Evolutionary conservation across 1,140 invertebrate genomes (phyloP), one percentile per base, ranked within the genome.

Genomic region (Penaeus japonicus): DNA sequence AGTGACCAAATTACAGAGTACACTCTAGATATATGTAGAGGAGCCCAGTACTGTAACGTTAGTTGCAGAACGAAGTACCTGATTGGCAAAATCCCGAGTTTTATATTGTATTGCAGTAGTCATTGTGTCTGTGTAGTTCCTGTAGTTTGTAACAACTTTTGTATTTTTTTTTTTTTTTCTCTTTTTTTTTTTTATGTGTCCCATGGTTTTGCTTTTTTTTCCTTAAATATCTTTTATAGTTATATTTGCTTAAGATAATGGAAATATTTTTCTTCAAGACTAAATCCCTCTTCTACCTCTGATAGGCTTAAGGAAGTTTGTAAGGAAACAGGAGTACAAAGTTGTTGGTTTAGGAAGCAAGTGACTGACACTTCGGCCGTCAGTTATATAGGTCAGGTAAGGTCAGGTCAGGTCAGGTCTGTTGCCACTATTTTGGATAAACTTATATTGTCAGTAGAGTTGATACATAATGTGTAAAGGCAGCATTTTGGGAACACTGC

Each of bases 91-190:
- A 84, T 84, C 87, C 87, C 83, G 17, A 84, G 7, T 54, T 47
- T 84, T 62, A 27, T 89, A 75, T 84, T 89, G 83, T 89, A 89
- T 89, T 89, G 87, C 87, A 89, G 87, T 89, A 89, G 87, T 89
- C 82, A 89, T 57, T 53, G 55, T 79, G 59, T 80, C 65, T 80
- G 81, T 89, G 82, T 89, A 89, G 87, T 89, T 89, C 87, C 87
- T 89, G 87, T 89, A 89, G 87, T n/a, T 83, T 47, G 47, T 47
- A 47, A 83, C 83, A 88, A 73, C 70, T 88, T 88, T 79, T 88
- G 77, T 18, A 75, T 24, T 54, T 78, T 54, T 59, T 39, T 62
- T 83, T 47, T 83, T 27, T 62, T 88, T 73, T 27, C 77, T 88
- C 39, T 59, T 47, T 47, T 47, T 47, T 57, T 77, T 78, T 83